Conservation (phyloP, 2,113 vertebrate genomes). For the Euleptes europaea region DNA sequence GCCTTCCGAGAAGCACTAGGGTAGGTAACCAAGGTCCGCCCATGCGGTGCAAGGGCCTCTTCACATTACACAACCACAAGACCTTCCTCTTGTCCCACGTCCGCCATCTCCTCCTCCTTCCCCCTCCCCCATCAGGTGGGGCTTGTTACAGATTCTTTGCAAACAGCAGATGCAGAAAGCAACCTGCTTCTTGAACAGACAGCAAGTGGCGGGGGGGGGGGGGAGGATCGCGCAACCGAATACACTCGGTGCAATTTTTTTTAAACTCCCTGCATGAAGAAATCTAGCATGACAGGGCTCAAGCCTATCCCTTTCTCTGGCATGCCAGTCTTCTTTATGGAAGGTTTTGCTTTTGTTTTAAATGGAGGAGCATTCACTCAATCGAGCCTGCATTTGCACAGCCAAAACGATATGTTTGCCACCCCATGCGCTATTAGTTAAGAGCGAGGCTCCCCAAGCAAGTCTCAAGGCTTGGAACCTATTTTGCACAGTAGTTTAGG, state of each 20-base stretch:
- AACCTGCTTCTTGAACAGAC: no score
- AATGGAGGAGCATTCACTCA: background rate
- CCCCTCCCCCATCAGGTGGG: background rate
- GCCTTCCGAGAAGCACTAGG: slow-evolving; percentile 2
- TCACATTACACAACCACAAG: background rate
- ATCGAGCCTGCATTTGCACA: no score
- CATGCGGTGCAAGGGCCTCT: slow-evolving; percentile 1
- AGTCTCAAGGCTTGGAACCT: background rate
- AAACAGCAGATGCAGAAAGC: no score
- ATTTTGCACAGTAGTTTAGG: background rate
- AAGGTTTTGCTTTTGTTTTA: no score
- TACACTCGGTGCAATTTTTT: background rate
- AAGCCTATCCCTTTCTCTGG: no score
- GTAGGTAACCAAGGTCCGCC: background rate
- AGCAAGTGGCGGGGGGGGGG: background rate
- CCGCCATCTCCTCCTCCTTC: background rate
- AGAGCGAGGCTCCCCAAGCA: background rate
- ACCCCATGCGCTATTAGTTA: background rate
- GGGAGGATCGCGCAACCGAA: no score
- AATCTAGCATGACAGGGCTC: no score
- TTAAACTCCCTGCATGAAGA: background rate
- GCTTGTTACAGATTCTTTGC: background rate
- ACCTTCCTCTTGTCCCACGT: slow-evolving; percentile 1
- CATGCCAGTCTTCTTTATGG: no score
- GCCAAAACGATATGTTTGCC: background rate